Base-by-base conservation (phyloP, 2,113 vertebrate genomes). In the Atherinomorus stipes region DNA sequence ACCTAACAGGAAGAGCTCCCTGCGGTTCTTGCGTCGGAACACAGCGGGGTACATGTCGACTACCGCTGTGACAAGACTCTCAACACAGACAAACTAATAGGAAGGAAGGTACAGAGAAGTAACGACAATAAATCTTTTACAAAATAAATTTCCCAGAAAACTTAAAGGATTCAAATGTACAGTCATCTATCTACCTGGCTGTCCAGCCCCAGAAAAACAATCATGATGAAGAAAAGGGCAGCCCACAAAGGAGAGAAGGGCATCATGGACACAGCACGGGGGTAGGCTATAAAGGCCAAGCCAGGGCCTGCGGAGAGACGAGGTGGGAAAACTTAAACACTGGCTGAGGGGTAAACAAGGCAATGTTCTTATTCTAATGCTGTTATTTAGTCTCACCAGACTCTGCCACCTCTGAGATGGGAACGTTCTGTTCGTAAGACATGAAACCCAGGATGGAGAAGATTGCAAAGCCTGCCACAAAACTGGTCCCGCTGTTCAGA, bases 381-480 rank as follows among this genome's bases (percentile, higher is more conserved):
- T 8, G 2, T 62, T 13, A 4, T 4, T 16, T 11, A 16, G 40
- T 4, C 96, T 91, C 88, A 98, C 97, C 97, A 0, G 97, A 98
- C 78, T 97, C 97, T 0, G 97, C 98, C 80, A 99, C 97, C 22
- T 98, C 95, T 0, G 96, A 95, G 0, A 99, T 99, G 74, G 95
- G 96, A 75, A 99, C 95, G 0, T 96, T 95, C 87, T 99, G 97
- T 63, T 98, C 97, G 64, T 92, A 91, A 0, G 98, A 94, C 98
- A 99, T 98, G 91, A 99, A 99, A 54, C 97, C 97, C 93, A 99
- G 90, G 90, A 99, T 95, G 76, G 96, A 98, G 90, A 99, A 99
- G 88, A 99, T 98, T 11, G 97, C 97, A 79, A 99, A 98, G 19
- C 98, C 97, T 0, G 98, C 96, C 71, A 98, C 88, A 0, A 99